phyloP scores from a whole-genome alignment of 2,888 invertebrate genomes.

The Cryptus armator region DNA sequence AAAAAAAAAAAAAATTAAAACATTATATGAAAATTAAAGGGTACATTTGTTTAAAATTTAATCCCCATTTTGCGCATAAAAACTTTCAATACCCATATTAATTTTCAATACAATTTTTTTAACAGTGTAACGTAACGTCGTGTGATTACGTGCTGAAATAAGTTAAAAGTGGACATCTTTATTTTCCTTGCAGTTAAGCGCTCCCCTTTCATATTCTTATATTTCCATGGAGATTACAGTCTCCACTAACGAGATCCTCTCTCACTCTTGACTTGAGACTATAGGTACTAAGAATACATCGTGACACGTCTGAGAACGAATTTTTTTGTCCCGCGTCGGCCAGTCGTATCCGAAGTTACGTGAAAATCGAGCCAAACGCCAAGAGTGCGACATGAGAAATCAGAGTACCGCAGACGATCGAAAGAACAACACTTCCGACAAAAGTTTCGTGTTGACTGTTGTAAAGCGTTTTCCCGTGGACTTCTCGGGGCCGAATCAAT shows the following conservation, averaged over 20 bases:
- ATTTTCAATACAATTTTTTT: no score
- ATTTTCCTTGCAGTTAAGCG: background rate
- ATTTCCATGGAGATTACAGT: background rate
- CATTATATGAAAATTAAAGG: no score
- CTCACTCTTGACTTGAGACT: background rate
- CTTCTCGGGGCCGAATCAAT: conserved; percentile 1
- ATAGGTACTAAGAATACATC: background rate
- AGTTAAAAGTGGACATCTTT: background rate
- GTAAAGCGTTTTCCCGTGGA: background rate
- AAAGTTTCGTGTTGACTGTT: background rate
- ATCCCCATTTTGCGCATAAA: no score
- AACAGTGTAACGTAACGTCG: no score
- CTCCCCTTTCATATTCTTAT: background rate
- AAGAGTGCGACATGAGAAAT: background rate
- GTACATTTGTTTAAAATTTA: no score
- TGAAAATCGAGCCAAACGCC: background rate
- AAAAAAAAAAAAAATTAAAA: no score
- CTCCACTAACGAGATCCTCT: background rate
- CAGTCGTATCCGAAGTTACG: background rate
- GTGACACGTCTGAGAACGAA: background rate
- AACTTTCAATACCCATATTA: no score
- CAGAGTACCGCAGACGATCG: background rate
- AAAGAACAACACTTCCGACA: background rate
- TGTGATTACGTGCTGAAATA: background rate
- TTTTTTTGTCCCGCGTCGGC: background rate